phyloP scores from a whole-genome alignment of 2,888 invertebrate species.

The Mythimna vitellina region DNA sequence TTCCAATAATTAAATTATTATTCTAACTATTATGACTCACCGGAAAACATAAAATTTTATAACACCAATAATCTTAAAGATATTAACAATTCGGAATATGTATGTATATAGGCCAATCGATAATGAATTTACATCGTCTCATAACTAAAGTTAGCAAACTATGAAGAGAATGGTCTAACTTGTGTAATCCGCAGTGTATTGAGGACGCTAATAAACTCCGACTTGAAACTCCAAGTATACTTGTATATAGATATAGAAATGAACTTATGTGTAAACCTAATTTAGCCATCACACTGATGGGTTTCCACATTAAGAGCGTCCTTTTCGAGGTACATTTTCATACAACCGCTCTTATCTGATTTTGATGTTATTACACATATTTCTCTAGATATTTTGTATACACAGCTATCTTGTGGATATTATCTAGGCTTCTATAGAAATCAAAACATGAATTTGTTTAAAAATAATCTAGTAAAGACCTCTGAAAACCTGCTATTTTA shows the following conservation, averaged over 20 bases:
- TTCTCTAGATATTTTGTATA: no score
- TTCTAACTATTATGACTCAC: not conserved
- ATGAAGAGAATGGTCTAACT: slow-evolving; percentile 79
- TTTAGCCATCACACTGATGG: slow-evolving; percentile 6
- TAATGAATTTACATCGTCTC: slow-evolving; percentile 73
- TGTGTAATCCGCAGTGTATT: slow-evolving; percentile 81
- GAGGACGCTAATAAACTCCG: slow-evolving; percentile 73
- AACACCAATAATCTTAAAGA: slow-evolving; percentile 39
- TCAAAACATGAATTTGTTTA: no score
- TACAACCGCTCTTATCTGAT: no score
- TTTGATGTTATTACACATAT: no score
- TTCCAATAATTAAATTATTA: slow-evolving; percentile 15
- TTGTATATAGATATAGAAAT: slow-evolving; percentile 2
- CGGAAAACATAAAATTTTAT: slow-evolving; percentile 16
- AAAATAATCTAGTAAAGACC: no score
- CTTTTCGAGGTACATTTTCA: no score
- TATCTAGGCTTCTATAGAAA: no score
- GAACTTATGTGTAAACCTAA: slow-evolving; percentile 15
- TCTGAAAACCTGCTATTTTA: no score
- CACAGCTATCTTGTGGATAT: no score
- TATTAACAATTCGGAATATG: slow-evolving; percentile 36
- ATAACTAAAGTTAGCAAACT: slow-evolving; percentile 74
- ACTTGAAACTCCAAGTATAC: slow-evolving; percentile 52
- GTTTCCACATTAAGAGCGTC: not conserved
- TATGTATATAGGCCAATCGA: slow-evolving; percentile 41